These are phyloP conservation scores for Limnodromus scolopaceus DNA, from an alignment of 2,797 vertebrate genomes.

Conservation along the genomic window DNA sequence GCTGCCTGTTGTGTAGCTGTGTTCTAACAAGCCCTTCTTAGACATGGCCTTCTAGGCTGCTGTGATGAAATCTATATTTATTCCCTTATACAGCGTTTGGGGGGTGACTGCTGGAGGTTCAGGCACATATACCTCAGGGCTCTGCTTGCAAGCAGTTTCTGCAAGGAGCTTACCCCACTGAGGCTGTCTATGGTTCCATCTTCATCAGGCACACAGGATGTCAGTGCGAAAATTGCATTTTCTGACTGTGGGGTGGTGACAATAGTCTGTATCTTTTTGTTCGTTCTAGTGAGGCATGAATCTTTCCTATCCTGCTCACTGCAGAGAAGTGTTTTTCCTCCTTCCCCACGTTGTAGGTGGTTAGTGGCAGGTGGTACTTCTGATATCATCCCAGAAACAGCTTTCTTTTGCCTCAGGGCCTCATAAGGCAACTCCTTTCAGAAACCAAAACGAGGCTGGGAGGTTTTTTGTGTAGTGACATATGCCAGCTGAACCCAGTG, in stretches of 20 bases:
- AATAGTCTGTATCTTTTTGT: neutral
- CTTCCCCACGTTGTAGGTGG: neutral
- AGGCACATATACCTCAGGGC: fast-evolving
- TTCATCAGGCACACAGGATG: fast-evolving
- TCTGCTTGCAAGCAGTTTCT: neutral
- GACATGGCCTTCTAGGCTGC: neutral
- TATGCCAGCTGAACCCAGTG: neutral
- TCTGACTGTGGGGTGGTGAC: neutral
- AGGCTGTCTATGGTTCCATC: neutral
- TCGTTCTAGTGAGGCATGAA: neutral
- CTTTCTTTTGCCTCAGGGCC: neutral
- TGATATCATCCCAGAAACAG: neutral
- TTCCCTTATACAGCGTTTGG: neutral
- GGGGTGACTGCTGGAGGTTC: neutral
- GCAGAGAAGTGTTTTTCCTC: neutral
- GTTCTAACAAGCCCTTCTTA: neutral
- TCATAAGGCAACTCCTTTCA: neutral
- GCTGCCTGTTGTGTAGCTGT: neutral
- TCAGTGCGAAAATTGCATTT: neutral
- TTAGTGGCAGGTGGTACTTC: neutral
- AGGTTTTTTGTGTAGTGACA: neutral
- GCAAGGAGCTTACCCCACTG: fast-evolving
- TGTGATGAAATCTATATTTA: neutral
- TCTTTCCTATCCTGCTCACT: neutral
- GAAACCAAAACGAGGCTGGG: neutral